Base-by-base conservation (phyloP, 2,888 invertebrate genomes). In the Criorhina ranunculi region DNA sequence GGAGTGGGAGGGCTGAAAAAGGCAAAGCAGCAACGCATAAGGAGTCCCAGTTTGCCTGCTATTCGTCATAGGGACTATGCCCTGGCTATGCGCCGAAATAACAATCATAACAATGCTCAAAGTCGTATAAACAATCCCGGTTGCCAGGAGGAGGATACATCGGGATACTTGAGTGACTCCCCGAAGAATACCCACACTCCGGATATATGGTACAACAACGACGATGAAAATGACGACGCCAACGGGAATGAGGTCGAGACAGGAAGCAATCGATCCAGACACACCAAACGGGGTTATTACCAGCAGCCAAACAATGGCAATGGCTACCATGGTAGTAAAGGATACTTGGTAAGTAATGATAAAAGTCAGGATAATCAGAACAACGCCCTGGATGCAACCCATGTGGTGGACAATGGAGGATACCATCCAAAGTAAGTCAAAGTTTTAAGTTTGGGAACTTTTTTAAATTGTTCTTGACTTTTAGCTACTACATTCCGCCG, bases 131-230 rank as follows among this genome's bases (percentile, higher is more conserved):
- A 90, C 88, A 90, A 88, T 79, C 86, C 86, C 31, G 91, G 91
- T 91, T 90, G 91, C 89, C 93, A 93, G 66, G 95, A 95, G 89
- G 95, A 95, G 40, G 96, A 96, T 89, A 96, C 96, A 69, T 96
- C 96, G 33, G 96, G 96, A 40, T 96, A 97, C 91, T 95, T 96
- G 59, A 96, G 96, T 90, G 96, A 96, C 90, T 95, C 95, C 57
- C 91, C 91, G 69, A 94, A 94, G 89, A 93, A 94, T 79, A 89
- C 89, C 35, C 93, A 91, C 70, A 92, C 92, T 5, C 93, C 93
- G 24, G 93, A 93, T 86, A 91, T 92, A 86, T 92, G 92, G 92
- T 91, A 89, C 79, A 91, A 90, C 86, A 90, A 72, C 67, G 87
- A 44, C 90, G 90, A 87, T 89, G 88, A 40, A 17, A 59, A 76